Conservation (phyloP, 2,113 vertebrate species). For the Neolamprologus toae region DNA sequence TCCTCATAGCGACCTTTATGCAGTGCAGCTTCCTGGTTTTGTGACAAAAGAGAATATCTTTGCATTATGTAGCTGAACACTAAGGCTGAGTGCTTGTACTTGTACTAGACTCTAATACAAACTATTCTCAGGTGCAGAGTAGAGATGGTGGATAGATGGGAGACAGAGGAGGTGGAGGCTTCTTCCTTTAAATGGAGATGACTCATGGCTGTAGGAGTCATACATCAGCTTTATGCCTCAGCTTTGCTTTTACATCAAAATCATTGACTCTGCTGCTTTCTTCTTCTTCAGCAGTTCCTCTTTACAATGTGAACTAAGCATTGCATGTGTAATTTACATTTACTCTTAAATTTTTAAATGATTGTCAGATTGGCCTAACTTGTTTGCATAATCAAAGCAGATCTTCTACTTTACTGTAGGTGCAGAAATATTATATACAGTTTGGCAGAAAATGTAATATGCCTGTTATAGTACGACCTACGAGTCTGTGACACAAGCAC, state of each 20-base stretch:
- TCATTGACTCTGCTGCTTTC: not conserved
- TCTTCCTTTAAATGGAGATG: slow-evolving; percentile 10
- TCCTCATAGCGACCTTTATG: not conserved
- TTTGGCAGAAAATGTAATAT: not conserved
- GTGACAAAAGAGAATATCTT: not conserved
- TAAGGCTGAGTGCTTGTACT: not conserved
- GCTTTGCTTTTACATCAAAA: not conserved
- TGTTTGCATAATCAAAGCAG: not conserved
- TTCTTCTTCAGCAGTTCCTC: not conserved
- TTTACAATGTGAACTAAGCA: not conserved
- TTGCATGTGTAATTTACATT: not conserved
- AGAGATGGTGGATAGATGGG: not conserved
- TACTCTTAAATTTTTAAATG: not conserved
- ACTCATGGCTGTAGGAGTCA: slow-evolving; percentile 29
- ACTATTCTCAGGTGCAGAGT: not conserved
- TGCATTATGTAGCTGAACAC: not conserved
- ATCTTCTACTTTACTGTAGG: not conserved
- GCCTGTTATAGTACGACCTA: not conserved
- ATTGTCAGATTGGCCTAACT: not conserved
- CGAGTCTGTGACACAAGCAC: not conserved
- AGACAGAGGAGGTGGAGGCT: not conserved
- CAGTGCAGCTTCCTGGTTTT: not conserved
- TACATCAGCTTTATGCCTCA: not conserved
- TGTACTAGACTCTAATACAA: not conserved
- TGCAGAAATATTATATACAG: not conserved